phyloP scores from a whole-genome alignment of 2,888 invertebrate genomes.

The Chrysopilus asiliformis region DNA sequence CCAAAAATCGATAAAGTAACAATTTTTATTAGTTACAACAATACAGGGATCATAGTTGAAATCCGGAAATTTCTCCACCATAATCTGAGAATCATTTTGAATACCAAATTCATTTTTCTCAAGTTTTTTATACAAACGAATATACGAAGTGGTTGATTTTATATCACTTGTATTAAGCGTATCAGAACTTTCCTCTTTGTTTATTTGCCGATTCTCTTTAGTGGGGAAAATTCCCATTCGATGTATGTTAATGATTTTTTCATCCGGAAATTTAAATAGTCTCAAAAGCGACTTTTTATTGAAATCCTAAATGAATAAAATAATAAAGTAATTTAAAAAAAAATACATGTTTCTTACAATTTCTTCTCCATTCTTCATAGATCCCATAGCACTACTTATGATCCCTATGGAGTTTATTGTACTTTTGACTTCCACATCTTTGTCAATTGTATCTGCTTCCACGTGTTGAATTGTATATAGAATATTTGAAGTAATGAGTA shows the following conservation, averaged over 20 bases:
- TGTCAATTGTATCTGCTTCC: conserved; percentile 27
- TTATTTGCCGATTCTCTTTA: conserved; percentile 7
- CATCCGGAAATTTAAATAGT: conserved; percentile 31
- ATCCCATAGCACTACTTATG: conserved; percentile 35
- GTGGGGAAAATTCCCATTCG: conserved; percentile 29
- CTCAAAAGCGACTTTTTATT: conserved; percentile 27
- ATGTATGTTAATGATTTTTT: conserved; percentile 32
- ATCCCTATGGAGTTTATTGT: conserved; percentile 27
- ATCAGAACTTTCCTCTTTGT: conserved; percentile 29
- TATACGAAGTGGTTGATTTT: conserved; percentile 29
- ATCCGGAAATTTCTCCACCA: conserved; percentile 32
- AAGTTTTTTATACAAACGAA: conserved; percentile 27
- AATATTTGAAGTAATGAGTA: conserved; percentile 53
- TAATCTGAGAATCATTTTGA: conserved; percentile 30
- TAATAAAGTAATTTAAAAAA: not conserved
- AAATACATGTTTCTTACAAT: conserved; percentile 22
- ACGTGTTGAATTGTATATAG: conserved; percentile 44
- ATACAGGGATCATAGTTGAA: conserved; percentile 35
- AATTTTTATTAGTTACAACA: conserved; percentile 33
- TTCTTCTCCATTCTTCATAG: conserved; percentile 29
- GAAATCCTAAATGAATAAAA: conserved; percentile 23
- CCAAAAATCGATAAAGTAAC: conserved; percentile 28
- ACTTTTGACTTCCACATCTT: conserved; percentile 17
- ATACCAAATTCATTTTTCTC: conserved; percentile 26
- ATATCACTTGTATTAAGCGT: conserved; percentile 28